These are phyloP conservation scores for Corythornis leucogaster DNA, from an alignment of 2,797 vertebrate genomes.

Conservation along the genomic window DNA sequence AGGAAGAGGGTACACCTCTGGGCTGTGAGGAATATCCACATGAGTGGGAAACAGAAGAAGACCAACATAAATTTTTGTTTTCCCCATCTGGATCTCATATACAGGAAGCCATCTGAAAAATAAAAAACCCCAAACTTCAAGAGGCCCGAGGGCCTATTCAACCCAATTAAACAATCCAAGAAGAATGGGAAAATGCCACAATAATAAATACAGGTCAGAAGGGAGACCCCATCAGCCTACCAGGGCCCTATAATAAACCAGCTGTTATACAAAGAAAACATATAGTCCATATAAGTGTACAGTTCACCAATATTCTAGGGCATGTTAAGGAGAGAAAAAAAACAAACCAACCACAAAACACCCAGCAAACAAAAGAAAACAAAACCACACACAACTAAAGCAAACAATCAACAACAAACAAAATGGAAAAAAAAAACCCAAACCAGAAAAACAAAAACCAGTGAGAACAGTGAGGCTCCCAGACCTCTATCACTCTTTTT, in stretches of 20 bases:
- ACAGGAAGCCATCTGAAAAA: not conserved
- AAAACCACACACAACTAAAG: too few species aligned
- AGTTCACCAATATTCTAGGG: not conserved
- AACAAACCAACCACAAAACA: not conserved
- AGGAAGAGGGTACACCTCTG: not conserved
- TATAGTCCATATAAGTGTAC: not conserved
- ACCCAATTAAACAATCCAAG: not conserved
- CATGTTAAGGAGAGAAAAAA: not conserved
- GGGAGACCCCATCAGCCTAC: not conserved
- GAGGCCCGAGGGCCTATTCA: not conserved
- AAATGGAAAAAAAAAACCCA: too few species aligned
- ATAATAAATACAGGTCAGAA: not conserved
- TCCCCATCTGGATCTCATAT: not conserved
- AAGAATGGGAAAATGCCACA: not conserved
- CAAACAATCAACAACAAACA: too few species aligned
- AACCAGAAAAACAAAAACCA: not conserved
- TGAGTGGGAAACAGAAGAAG: not conserved
- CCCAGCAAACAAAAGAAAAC: too few species aligned
- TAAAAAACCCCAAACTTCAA: not conserved
- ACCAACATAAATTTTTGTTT: not conserved
- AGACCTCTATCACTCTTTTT: not conserved
- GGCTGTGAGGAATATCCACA: not conserved
- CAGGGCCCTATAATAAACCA: not conserved
- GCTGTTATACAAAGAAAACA: not conserved
- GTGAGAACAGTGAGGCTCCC: not conserved